These are phyloP conservation scores for Therioaphis trifolii DNA, from an alignment of 2,888 invertebrate genomes.

Conservation along the genomic window DNA sequence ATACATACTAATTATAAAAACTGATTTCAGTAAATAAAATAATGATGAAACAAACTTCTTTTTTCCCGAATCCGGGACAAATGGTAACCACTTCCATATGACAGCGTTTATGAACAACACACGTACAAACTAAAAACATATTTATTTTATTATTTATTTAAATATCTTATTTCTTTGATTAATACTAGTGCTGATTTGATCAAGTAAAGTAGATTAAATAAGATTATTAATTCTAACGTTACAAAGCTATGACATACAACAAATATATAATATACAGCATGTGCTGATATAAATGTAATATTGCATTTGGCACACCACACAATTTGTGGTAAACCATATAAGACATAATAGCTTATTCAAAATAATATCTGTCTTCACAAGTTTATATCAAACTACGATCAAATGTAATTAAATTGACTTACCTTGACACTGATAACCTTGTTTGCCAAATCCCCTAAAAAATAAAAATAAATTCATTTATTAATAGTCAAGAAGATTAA, in stretches of 20 bases:
- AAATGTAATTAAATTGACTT: slow-evolving; percentile 67
- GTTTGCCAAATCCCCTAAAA: slow-evolving; percentile 95
- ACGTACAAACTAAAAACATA: slow-evolving; percentile 86
- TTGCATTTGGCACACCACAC: too few relatives aligned
- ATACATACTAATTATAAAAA: not conserved
- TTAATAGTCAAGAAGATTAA: slow-evolving; percentile 12
- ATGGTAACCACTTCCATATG: slow-evolving; percentile 97
- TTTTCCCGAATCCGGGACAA: slow-evolving; percentile 95
- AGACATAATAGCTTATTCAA: too few relatives aligned
- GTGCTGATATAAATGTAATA: too few relatives aligned
- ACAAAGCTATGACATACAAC: too few relatives aligned
- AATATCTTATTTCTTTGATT: too few relatives aligned
- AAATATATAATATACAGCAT: too few relatives aligned
- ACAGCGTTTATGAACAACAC: slow-evolving; percentile 99
- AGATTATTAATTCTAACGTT: too few relatives aligned
- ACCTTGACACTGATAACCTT: slow-evolving; percentile 98
- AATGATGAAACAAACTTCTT: slow-evolving; percentile 68
- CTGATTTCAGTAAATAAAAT: not conserved
- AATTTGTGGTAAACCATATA: too few relatives aligned
- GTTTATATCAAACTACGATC: not conserved
- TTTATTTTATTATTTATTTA: not conserved
- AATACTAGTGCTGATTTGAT: too few relatives aligned
- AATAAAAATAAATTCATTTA: slow-evolving; percentile 59
- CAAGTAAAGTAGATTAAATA: too few relatives aligned
- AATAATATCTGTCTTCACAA: too few relatives aligned